These are phyloP conservation scores for Orbicella faveolata DNA, from an alignment of 64 coral and sea anemone genomes.

Conservation along the genomic window DNA sequence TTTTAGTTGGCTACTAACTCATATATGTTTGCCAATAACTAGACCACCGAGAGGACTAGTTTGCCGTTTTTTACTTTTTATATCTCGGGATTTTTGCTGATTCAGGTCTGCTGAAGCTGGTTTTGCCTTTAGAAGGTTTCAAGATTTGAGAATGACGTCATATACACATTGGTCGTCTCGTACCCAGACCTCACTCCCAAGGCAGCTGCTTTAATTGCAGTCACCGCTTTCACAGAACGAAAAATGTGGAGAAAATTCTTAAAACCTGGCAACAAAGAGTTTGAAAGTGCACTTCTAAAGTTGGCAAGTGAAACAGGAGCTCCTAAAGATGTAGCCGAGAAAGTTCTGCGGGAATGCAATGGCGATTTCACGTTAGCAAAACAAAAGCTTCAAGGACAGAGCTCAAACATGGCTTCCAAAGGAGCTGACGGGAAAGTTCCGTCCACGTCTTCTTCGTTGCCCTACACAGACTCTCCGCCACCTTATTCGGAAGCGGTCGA, in stretches of 20 bases:
- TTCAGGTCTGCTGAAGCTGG: too few species aligned
- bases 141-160: too few species aligned
- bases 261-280: slow-evolving; percentile 10
- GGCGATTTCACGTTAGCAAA: slow-evolving; percentile 48
- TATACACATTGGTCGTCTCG: neutral
- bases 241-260: slow-evolving; percentile 46
- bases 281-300: slow-evolving; percentile 37
- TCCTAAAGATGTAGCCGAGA: slow-evolving; percentile 62
- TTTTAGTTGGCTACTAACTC: too few species aligned
- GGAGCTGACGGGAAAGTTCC: slow-evolving; percentile 5
- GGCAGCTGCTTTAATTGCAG: neutral
- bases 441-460: slow-evolving; percentile 22
- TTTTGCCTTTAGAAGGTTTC: too few species aligned
- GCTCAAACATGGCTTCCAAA: neutral
- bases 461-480: slow-evolving; percentile 57
- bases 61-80: too few species aligned
- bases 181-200: neutral
- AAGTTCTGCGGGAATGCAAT: slow-evolving; percentile 60
- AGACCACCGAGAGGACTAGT: too few species aligned
- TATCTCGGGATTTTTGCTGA: too few species aligned
- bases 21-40: too few species aligned
- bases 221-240: neutral
- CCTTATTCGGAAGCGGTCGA: slow-evolving; percentile 71
- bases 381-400: slow-evolving; percentile 39
- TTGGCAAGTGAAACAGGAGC: slow-evolving; percentile 62